These are phyloP conservation scores for Drusus annulatus DNA, from an alignment of 1,140 invertebrate genomes.

Conservation along the genomic window DNA sequence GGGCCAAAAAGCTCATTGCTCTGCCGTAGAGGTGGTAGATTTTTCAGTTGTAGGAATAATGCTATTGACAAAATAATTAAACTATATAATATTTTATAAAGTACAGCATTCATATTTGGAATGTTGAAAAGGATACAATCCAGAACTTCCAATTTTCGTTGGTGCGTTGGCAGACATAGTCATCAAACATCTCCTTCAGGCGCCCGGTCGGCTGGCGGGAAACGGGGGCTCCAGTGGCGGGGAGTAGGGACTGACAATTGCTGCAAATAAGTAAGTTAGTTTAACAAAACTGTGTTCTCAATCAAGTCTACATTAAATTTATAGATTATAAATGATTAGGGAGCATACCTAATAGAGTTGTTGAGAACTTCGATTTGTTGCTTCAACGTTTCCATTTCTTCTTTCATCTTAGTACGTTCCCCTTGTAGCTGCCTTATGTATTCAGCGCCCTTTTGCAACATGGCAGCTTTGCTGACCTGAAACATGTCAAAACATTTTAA, in stretches of 20 bases:
- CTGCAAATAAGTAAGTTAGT: slow-evolving; percentile 69
- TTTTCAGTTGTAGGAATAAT: no score
- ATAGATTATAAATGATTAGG: no score
- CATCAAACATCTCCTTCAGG: slow-evolving; percentile 95
- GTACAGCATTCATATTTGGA: neutral
- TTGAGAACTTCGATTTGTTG: slow-evolving; percentile 93
- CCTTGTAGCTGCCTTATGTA: slow-evolving; percentile 92
- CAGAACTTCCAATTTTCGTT: slow-evolving; percentile 98
- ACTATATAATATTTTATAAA: no score
- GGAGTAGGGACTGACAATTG: slow-evolving; percentile 94
- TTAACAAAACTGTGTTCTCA: no score
- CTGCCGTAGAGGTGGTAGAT: no score
- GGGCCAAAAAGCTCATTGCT: no score
- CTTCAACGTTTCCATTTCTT: slow-evolving; percentile 89
- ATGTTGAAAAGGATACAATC: slow-evolving; percentile 84
- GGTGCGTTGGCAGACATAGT: slow-evolving; percentile 90
- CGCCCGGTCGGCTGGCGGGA: no score
- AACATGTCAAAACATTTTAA: slow-evolving; percentile 9
- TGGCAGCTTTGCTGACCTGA: slow-evolving; percentile 93
- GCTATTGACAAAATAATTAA: no score
- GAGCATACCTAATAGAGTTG: slow-evolving; percentile 85
- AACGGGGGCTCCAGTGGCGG: slow-evolving; percentile 96
- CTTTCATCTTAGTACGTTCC: slow-evolving; percentile 89
- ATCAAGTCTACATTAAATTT: no score
- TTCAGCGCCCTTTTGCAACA: slow-evolving; percentile 97